Evolutionary conservation across 2,888 invertebrate species (phyloP).

Genomic region (Lycophotia porphyrea): DNA sequence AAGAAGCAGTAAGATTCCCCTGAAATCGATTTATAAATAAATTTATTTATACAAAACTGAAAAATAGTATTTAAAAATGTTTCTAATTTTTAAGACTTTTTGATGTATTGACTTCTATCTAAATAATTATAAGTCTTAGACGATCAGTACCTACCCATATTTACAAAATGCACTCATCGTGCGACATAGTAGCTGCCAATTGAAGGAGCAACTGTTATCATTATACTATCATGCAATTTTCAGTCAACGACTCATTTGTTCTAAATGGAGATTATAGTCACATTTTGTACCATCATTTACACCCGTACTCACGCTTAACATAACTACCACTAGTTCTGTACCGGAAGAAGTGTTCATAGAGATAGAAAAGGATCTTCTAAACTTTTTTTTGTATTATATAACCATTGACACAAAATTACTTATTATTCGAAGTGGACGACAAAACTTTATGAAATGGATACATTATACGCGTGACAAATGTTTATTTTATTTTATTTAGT

Average conservation of each 20-base stretch:
- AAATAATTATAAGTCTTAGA: constrained; percentile 82
- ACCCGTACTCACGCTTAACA: constrained; percentile 66
- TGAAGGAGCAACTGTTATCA: constrained; percentile 81
- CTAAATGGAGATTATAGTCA: constrained; percentile 84
- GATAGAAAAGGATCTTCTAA: constrained; percentile 67
- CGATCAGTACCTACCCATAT: constrained; percentile 84
- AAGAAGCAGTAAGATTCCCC: constrained; percentile 32
- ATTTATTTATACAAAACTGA: constrained; percentile 59
- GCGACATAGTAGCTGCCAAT: constrained; percentile 86
- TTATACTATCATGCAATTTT: constrained; percentile 72
- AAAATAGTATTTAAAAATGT: constrained; percentile 45
- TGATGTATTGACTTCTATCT: constrained; percentile 83
- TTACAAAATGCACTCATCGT: constrained; percentile 81
- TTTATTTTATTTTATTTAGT: constrained; percentile 71
- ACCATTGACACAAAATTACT: constrained; percentile 65
- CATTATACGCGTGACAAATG: constrained; percentile 60
- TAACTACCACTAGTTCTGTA: constrained; percentile 62
- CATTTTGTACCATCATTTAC: constrained; percentile 87
- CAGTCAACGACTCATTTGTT: constrained; percentile 78
- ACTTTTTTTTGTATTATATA: constrained; percentile 62
- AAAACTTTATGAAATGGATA: constrained; percentile 63
- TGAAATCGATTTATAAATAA: constrained; percentile 35
- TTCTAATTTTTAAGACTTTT: constrained; percentile 56
- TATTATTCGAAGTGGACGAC: constrained; percentile 65
- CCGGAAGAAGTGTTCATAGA: constrained; percentile 62